Base-by-base conservation (phyloP, 2,888 invertebrate species). In the Idaea dimidiata region DNA sequence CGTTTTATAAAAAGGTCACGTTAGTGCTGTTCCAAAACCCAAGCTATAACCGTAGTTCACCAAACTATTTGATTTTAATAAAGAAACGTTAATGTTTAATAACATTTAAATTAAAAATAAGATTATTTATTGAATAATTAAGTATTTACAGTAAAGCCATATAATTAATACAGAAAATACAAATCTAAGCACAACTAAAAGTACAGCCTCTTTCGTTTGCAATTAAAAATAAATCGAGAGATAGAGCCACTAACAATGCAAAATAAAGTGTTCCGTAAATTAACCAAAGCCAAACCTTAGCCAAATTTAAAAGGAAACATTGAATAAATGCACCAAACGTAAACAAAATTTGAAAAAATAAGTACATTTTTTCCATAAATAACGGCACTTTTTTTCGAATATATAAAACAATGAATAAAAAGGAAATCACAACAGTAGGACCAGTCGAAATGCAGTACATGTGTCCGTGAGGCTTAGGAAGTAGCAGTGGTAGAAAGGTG, bases 331-430 rank as follows among this genome's bases (percentile, higher is more conserved):
- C 91, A 64, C 91, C 91, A 79, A 91, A 91, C 0, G 89, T 88
- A 71, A 91, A 91, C 65, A 90, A 74, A 72, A 91, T 91, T 91
- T 91, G 91, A 78, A 91, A 91, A 77, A 89, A 89, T 65, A 91
- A 77, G 71, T 91, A 90, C 89, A 91, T 90, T 81, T 91, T 91
- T 75, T 91, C 91, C 91, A 91, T 89, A 70, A 91, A 91, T 65
- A 90, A 68, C 5, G 91, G 91, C 31, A 91, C 89, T 82, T 81
- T 87, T 78, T 79, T 86, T 74, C 89, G 82, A 69, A 91, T 59
- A 68, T 91, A 91, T 64, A 91, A 79, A 71, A 90, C 78, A 62
- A 91, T 76, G 71, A 91, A 91, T 69, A 91, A 70, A 1, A 89
- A 66, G 1, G 91, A 91, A 79, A 90, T 90, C 57, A 91, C 76